Evolutionary conservation across 2,888 invertebrate genomes (phyloP).

Genomic region (Noctua comes): DNA sequence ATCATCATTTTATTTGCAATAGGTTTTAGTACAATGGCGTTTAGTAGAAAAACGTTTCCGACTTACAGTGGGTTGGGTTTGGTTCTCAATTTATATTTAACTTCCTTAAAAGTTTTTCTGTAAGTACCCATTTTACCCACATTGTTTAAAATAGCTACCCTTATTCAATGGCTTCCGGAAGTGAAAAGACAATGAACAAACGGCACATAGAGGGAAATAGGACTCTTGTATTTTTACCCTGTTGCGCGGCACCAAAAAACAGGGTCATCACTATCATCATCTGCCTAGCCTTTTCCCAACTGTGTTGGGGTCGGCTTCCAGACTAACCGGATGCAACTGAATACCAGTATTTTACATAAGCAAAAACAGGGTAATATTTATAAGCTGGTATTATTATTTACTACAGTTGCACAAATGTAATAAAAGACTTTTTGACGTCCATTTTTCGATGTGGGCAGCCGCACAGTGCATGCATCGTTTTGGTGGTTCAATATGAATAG

Average conservation of each 20-base stretch:
- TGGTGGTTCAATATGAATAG: background rate
- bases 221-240: background rate
- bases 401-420: background rate
- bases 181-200: slow-evolving; percentile 29
- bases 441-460: background rate
- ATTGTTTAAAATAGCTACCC: background rate
- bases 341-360: background rate
- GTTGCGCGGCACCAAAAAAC: background rate
- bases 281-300: background rate
- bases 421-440: background rate
- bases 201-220: slow-evolving; percentile 28
- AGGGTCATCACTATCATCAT: background rate
- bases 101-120: slow-evolving; percentile 5
- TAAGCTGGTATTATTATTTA: background rate
- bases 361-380: slow-evolving; percentile 1
- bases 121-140: background rate
- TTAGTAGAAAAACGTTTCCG: background rate
- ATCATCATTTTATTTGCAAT: background rate
- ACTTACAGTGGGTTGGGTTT: background rate
- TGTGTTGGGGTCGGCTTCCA: background rate
- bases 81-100: background rate
- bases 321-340: background rate
- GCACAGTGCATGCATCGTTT: background rate
- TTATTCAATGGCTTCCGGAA: slow-evolving; percentile 11
- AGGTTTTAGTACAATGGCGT: background rate